A percentile compares a stretch with the other conserved stretches of the same genome.
phyloP scores from a whole-genome alignment of 2,888 invertebrate genomes.

The Neria commutata region DNA sequence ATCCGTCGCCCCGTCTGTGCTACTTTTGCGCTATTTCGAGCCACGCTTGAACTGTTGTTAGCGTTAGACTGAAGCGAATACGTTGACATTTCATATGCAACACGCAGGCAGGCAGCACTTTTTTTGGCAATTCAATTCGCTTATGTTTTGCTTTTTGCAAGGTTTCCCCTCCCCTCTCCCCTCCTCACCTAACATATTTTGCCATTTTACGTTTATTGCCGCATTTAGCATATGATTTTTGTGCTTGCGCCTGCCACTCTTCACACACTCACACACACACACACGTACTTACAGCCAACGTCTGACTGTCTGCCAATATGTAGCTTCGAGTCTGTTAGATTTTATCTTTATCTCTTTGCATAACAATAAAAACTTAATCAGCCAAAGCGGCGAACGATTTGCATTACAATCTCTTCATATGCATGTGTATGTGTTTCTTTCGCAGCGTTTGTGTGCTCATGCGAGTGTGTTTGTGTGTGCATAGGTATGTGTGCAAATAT shows the following conservation, averaged over 20 bases:
- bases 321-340: slow-evolving; percentile 1
- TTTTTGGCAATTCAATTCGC: too few relatives aligned
- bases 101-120: too few relatives aligned
- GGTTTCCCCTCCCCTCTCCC: too few relatives aligned
- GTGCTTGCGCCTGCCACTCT: slow-evolving; percentile 20
- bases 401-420: slow-evolving; percentile 7
- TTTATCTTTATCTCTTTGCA: slow-evolving; percentile 4
- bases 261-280: slow-evolving; percentile 23
- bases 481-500: neutral
- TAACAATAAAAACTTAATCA: slow-evolving; percentile 7
- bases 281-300: too few relatives aligned
- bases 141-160: too few relatives aligned
- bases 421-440: slow-evolving; percentile 20
- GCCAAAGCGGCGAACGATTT: neutral
- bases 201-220: too few relatives aligned
- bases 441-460: neutral
- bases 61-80: neutral
- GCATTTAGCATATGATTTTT: too few relatives aligned
- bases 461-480: slow-evolving; percentile 2
- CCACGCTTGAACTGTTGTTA: too few relatives aligned
- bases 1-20: too few relatives aligned
- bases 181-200: too few relatives aligned
- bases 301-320: neutral
- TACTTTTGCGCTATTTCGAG: too few relatives aligned
- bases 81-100: neutral